Evolutionary conservation across 2,113 vertebrate species (phyloP).

Genomic region (Calidris pugnax): DNA sequence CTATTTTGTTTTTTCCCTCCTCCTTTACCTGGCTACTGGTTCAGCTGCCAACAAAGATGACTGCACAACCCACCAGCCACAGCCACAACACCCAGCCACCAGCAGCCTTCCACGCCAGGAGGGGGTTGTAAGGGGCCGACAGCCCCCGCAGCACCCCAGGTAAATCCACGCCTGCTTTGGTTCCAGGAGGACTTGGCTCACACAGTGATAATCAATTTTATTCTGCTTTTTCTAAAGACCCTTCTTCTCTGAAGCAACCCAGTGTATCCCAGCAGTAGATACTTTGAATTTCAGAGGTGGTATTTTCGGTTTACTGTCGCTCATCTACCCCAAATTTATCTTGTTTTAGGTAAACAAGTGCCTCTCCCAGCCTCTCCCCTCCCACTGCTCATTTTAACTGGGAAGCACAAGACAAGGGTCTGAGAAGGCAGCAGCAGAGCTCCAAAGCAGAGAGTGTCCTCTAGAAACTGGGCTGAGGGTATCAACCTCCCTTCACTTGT

Average conservation of each 20-base stretch:
- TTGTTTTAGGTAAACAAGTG: neutral
- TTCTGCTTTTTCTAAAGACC: neutral
- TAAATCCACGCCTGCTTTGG: neutral
- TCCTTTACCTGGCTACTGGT: neutral
- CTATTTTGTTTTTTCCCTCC: neutral
- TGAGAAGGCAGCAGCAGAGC: neutral
- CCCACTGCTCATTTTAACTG: neutral
- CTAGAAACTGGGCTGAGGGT: neutral
- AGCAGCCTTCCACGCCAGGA: neutral
- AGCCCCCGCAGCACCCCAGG: neutral
- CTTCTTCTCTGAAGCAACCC: neutral
- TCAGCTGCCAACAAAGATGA: neutral
- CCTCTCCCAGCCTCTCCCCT: neutral
- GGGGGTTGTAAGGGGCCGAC: neutral
- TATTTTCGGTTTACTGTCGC: neutral
- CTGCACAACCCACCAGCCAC: neutral
- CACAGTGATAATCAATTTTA: neutral
- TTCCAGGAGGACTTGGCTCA: neutral
- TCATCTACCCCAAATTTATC: neutral
- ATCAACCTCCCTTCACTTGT: neutral
- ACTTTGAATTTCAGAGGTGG: neutral
- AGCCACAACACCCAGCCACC: fast-evolving
- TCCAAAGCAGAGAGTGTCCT: neutral
- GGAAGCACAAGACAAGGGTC: neutral
- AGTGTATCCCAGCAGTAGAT: neutral